These are phyloP conservation scores for Oophaga pumilio DNA, from an alignment of 2,113 vertebrate genomes.

Conservation along the genomic window DNA sequence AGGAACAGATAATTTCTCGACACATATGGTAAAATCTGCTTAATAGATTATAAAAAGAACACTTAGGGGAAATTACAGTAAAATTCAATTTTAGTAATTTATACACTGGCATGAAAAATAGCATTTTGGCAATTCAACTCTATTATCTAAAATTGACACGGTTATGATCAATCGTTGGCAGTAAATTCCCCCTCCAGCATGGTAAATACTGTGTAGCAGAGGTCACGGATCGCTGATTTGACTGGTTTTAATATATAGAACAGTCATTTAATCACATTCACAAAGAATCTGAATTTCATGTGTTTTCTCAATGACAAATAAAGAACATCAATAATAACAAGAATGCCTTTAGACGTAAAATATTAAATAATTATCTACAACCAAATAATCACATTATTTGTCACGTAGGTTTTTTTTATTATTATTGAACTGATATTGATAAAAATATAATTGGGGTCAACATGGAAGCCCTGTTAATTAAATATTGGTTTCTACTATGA, in stretches of 20 bases:
- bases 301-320: not conserved
- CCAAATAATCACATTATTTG: not conserved
- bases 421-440: not conserved
- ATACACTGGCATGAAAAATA: constrained; percentile 35
- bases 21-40: constrained; percentile 64
- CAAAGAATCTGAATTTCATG: not conserved
- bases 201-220: not conserved
- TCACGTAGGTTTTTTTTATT: not conserved
- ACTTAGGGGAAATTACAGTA: constrained; percentile 59
- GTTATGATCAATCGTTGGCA: constrained; percentile 14
- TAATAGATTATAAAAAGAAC: constrained; percentile 61
- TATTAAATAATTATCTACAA: not conserved
- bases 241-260: not conserved
- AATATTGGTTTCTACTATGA: not conserved
- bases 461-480: not conserved
- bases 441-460: not conserved
- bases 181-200: not conserved
- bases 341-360: not conserved
- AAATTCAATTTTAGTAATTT: constrained; percentile 54
- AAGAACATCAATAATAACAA: not conserved
- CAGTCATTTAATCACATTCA: not conserved
- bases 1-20: constrained; percentile 65
- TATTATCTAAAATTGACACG: constrained; percentile 16
- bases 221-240: not conserved
- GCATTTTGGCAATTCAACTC: constrained; percentile 26